phyloP scores from a whole-genome alignment of 2,888 invertebrate genomes.

The Prosapia bicincta region DNA sequence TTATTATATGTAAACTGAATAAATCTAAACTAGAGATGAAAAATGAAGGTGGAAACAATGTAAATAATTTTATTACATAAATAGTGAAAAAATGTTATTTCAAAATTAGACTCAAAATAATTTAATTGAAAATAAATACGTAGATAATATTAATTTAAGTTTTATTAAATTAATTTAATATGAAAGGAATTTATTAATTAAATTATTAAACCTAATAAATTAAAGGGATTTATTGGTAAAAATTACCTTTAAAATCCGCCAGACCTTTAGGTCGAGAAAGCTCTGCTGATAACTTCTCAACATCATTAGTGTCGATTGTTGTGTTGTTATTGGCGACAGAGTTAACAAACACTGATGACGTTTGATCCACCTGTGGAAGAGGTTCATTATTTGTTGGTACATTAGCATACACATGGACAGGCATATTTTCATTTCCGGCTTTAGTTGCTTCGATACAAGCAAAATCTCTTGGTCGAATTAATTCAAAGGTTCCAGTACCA shows the following conservation, averaged over 20 bases:
- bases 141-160: too few relatives aligned
- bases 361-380: neutral
- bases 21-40: too few relatives aligned
- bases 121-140: too few relatives aligned
- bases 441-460: conserved; percentile 45
- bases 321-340: conserved; percentile 3
- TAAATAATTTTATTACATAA: too few relatives aligned
- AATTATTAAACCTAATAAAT: too few relatives aligned
- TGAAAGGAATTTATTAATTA: too few relatives aligned
- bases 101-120: too few relatives aligned
- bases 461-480: conserved; percentile 56
- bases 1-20: too few relatives aligned
- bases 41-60: too few relatives aligned
- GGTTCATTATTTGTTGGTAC: conserved; percentile 24
- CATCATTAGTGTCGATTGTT: conserved; percentile 30
- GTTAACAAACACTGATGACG: neutral
- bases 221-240: neutral
- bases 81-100: too few relatives aligned
- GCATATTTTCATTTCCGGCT: conserved; percentile 22
- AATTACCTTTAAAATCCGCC: conserved; percentile 41
- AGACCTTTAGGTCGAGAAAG: conserved; percentile 41
- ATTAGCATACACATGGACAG: conserved; percentile 40
- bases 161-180: too few relatives aligned
- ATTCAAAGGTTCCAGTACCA: conserved; percentile 48
- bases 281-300: conserved; percentile 38